Conservation (phyloP, 2,888 invertebrate genomes). For the Trachelus tabidus region DNA sequence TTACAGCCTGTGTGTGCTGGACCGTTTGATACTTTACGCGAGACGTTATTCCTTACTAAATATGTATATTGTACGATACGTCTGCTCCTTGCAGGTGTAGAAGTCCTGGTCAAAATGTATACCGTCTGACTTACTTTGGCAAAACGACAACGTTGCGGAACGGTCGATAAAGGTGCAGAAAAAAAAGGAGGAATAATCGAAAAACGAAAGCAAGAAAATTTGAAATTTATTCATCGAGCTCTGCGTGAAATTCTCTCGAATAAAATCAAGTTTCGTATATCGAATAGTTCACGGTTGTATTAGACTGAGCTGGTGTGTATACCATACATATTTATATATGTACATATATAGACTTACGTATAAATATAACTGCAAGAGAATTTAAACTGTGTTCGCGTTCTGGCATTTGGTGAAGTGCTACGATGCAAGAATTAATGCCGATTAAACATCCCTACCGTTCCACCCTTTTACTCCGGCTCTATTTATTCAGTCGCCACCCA, state of each 20-base stretch:
- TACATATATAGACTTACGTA: not conserved
- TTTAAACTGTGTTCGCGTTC: not conserved
- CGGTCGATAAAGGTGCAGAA: not conserved
- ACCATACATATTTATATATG: not conserved
- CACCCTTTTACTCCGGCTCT: not conserved
- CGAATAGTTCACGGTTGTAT: not conserved
- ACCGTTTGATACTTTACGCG: not conserved
- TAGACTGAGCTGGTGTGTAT: not conserved
- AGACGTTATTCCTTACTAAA: not conserved
- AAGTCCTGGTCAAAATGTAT: not conserved
- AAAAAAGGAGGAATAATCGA: not conserved
- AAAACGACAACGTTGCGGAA: not conserved
- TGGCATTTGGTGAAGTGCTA: not conserved
- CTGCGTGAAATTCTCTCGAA: not conserved
- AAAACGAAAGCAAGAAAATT: not conserved
- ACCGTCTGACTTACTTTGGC: not conserved
- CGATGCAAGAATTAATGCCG: slow-evolving; percentile 6
- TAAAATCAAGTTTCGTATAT: slow-evolving; percentile 1
- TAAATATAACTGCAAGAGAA: slow-evolving; percentile 4
- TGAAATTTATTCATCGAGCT: not conserved
- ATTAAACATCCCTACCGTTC: not conserved
- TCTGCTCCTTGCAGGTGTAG: not conserved
- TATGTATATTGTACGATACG: not conserved
- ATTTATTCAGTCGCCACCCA: not conserved
- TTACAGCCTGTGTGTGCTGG: not conserved